Evolutionary conservation across 1,140 invertebrate species (phyloP).

Genomic region (Sycophila sp.): DNA sequence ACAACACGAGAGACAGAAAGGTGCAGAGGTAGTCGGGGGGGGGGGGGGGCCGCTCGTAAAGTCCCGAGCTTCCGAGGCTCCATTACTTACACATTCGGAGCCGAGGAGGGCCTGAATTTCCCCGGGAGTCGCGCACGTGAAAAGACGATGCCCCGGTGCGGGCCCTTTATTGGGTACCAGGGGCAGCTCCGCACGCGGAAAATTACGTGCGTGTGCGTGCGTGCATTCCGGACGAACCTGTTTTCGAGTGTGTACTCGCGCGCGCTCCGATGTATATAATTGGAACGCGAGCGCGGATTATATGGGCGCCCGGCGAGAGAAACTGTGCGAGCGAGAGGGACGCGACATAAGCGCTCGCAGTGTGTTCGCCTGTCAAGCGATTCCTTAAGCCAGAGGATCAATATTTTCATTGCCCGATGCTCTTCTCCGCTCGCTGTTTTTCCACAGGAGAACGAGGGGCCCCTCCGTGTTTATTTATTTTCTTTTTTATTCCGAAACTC

Average conservation of each 20-base stretch:
- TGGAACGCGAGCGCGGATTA: conserved; percentile 10
- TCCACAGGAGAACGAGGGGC: no score
- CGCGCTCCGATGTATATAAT: conserved; percentile 1
- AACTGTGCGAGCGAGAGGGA: not conserved
- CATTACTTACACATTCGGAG: no score
- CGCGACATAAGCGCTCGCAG: not conserved
- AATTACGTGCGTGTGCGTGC: no score
- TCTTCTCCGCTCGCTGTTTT: no score
- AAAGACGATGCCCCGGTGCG: not conserved
- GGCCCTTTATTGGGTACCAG: no score
- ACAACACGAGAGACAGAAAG: no score
- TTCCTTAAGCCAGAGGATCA: not conserved
- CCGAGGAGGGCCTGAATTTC: not conserved
- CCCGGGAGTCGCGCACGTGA: not conserved
- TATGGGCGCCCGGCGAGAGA: not conserved
- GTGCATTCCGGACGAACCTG: conserved; percentile 28
- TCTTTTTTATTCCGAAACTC: no score
- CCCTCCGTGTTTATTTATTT: no score
- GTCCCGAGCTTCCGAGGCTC: no score
- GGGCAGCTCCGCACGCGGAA: not conserved
- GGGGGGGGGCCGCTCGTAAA: no score
- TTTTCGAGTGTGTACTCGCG: conserved; percentile 22
- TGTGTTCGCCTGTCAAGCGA: not conserved
- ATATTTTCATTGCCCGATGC: not conserved
- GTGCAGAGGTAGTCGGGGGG: not conserved